Evolutionary conservation across 2,888 invertebrate species (phyloP), one percentile per base, ranked within the genome.

Genomic region (Neoascia interrupta): DNA sequence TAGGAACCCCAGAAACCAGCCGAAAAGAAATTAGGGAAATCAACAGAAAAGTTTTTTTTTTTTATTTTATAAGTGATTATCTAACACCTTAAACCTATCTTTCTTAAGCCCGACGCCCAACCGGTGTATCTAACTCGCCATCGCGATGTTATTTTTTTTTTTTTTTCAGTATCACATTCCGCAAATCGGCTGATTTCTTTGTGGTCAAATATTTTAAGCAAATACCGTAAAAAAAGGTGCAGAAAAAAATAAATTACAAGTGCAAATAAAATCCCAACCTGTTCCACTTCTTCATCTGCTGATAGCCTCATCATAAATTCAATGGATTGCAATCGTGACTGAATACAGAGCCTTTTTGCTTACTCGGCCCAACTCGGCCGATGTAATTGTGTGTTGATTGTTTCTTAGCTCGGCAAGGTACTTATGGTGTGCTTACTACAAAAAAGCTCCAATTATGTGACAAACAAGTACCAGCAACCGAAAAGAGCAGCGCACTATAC

Each of bases 121-220:
- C 13, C 39, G 3, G 23, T 31, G 13, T 18, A 16, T 6, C 21
- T 13, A 13, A 34, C 66, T 28, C 66, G 19, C 45, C 21, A n/a
- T n/a, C n/a, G n/a, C n/a, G n/a, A n/a, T n/a, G n/a, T n/a, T n/a
- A n/a, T n/a, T n/a, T n/a, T n/a, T n/a, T n/a, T n/a, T n/a, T n/a
- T n/a, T n/a, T 47, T 47, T 61, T 51, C 63, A 56, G 49, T 72
- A 63, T 49, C 47, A 56, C 47, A 72, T 72, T 63, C 54, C 54
- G 49, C 49, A 41, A 26, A 63, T 56, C 36, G 41, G 10, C 49
- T 39, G 47, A 56, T 63, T 56, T 49, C 56, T 49, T 56, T 41
- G 37, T 56, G 37, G 39, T 31, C 13, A 39, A 53, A 51, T 28
- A 37, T 26, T 43, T 54, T 54, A 16, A 21, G 19, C 47, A 16